phyloP scores from a whole-genome alignment of 2,888 invertebrate genomes.

The Hirtodrosophila alboralis region DNA sequence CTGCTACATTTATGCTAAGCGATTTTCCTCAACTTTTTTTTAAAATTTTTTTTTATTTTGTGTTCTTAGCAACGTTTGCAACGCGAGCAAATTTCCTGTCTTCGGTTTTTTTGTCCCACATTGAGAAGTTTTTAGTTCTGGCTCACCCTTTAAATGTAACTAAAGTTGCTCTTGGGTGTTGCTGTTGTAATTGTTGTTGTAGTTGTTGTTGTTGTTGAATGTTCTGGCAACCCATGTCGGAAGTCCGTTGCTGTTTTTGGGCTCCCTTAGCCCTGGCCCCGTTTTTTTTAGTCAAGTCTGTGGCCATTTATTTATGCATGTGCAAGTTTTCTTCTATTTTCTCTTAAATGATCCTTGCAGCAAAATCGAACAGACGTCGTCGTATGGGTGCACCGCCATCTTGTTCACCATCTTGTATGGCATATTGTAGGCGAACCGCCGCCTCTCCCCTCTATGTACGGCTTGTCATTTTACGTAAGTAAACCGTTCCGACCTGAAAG shows the following conservation, averaged over 20 bases:
- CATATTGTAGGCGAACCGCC: constrained; percentile 30
- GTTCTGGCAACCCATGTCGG: constrained; percentile 23
- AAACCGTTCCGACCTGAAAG: constrained; percentile 15
- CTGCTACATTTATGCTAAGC: constrained; percentile 49
- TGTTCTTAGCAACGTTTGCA: constrained; percentile 37
- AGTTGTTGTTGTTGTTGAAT: constrained; percentile 6
- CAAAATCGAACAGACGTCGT: constrained; percentile 41
- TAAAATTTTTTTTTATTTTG: constrained; percentile 18
- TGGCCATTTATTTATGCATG: constrained; percentile 68
- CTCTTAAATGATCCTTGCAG: constrained; percentile 56
- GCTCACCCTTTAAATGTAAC: constrained; percentile 36
- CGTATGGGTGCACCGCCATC: constrained; percentile 22
- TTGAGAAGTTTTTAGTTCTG: constrained; percentile 33
- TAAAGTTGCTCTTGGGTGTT: no score
- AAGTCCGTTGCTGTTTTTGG: constrained; percentile 24
- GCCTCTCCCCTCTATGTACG: background rate
- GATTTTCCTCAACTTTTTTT: constrained; percentile 29
- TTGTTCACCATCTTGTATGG: constrained; percentile 22
- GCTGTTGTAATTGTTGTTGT: no score
- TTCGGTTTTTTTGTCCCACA: constrained; percentile 45
- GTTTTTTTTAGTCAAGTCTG: constrained; percentile 48
- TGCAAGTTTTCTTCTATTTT: constrained; percentile 48
- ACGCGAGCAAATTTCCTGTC: constrained; percentile 63
- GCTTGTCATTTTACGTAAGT: constrained; percentile 38
- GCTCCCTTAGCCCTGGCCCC: background rate